These are phyloP conservation scores for Nannospalax galili DNA, from an alignment of 2,113 vertebrate species.

Conservation along the genomic window DNA sequence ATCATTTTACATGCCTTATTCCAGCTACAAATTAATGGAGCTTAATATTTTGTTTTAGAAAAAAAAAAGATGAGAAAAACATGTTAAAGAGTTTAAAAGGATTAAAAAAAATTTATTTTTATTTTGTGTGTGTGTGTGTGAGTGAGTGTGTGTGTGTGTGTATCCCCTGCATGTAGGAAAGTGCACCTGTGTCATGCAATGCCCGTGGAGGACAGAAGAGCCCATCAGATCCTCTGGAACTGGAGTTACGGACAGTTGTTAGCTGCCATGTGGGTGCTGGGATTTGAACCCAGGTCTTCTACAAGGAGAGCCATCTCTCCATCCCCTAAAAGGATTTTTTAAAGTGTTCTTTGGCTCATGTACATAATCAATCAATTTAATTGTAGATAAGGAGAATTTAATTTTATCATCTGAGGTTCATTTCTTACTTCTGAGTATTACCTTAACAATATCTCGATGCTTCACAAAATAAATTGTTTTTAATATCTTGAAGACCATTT, in stretches of 20 bases:
- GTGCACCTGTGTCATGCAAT: too few species aligned
- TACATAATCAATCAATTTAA: background rate
- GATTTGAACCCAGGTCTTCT: too few species aligned
- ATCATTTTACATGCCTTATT: background rate
- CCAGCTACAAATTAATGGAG: background rate
- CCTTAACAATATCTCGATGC: background rate
- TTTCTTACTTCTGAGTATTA: background rate
- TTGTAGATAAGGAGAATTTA: background rate
- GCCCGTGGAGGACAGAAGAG: too few species aligned
- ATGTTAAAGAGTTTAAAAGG: conserved; percentile 22
- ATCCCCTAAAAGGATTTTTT: too few species aligned
- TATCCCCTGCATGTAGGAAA: too few species aligned
- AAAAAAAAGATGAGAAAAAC: background rate
- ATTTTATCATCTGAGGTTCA: background rate
- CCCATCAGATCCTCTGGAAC: too few species aligned
- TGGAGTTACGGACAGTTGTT: too few species aligned
- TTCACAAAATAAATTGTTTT: conserved; percentile 22
- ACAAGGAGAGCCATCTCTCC: too few species aligned
- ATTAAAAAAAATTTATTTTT: too few species aligned
- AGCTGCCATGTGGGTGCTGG: too few species aligned
- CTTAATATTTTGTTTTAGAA: background rate
- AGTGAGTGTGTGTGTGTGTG: too few species aligned
- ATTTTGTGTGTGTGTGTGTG: too few species aligned
- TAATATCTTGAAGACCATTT: background rate
- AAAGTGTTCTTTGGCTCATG: background rate